Percentiles rank a stretch among this genome's conserved stretches.
Conservation (phyloP, 2,797 vertebrate species). For the Eutrigla gurnardus region DNA sequence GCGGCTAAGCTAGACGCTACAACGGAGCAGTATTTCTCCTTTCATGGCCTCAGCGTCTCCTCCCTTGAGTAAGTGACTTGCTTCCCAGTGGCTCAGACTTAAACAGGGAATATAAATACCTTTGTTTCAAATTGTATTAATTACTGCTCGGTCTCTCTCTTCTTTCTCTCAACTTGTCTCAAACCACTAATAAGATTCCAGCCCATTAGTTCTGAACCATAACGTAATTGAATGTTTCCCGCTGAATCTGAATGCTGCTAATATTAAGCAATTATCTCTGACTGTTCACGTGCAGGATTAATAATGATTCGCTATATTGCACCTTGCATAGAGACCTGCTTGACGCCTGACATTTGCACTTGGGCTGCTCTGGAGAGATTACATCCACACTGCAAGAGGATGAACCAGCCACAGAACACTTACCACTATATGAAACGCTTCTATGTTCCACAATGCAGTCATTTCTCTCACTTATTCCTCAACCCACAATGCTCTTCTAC, state of each 20-base stretch:
- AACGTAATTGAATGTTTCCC: constrained; percentile 63
- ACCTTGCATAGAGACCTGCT: constrained; percentile 34
- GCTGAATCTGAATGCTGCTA: constrained; percentile 43
- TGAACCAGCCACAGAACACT: constrained; percentile 8
- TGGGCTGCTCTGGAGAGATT: constrained; percentile 33
- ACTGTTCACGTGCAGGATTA: constrained; percentile 41
- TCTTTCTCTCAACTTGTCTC: constrained; percentile 53
- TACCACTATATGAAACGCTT: background rate
- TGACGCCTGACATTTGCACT: constrained; percentile 63
- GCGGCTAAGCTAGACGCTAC: constrained; percentile 50
- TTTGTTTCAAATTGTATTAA: constrained; percentile 65
- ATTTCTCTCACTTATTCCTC: background rate
- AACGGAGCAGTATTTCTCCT: constrained; percentile 53
- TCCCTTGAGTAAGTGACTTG: constrained; percentile 48
- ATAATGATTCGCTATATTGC: constrained; percentile 49
- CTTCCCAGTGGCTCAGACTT: constrained; percentile 51
- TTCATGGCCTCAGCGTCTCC: constrained; percentile 43
- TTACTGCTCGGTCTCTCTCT: constrained; percentile 51
- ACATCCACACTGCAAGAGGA: constrained; percentile 17
- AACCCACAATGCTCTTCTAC: background rate
- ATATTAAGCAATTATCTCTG: constrained; percentile 58
- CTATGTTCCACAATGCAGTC: background rate
- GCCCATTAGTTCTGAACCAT: constrained; percentile 63
- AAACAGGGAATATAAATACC: constrained; percentile 63
- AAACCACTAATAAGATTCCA: constrained; percentile 70